phyloP scores from a whole-genome alignment of 2,797 vertebrate genomes.

The Lagorchestes hirsutus region DNA sequence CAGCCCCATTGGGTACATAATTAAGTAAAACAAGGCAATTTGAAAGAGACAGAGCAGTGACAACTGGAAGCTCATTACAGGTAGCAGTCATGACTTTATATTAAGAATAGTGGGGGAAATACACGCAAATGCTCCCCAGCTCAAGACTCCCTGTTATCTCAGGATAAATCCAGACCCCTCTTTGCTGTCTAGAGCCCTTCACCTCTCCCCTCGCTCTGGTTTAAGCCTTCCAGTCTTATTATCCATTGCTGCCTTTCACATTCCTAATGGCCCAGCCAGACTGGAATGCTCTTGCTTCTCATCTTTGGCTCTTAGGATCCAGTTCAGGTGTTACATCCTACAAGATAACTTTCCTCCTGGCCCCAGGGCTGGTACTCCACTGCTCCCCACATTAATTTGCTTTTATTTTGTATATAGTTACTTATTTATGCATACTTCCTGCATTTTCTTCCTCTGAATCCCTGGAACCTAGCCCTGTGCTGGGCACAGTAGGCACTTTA shows the following conservation, averaged over 20 bases:
- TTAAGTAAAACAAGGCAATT: not conserved
- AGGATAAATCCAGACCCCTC: not conserved
- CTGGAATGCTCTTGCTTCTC: not conserved
- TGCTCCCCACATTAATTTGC: not conserved
- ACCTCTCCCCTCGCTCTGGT: not conserved
- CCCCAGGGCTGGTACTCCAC: not conserved
- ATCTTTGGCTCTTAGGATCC: not conserved
- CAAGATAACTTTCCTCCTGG: not conserved
- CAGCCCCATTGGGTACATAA: not conserved
- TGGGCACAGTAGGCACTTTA: not conserved
- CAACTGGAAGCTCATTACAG: not conserved
- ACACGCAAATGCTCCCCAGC: not conserved
- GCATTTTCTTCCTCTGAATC: not conserved
- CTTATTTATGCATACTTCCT: not conserved
- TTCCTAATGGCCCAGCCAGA: not conserved
- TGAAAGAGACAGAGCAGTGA: not conserved
- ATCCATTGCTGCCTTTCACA: not conserved
- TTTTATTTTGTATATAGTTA: not conserved
- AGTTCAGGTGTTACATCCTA: not conserved
- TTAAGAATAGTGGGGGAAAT: not conserved
- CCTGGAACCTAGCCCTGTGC: not conserved
- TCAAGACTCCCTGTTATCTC: not conserved
- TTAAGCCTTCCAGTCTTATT: not conserved
- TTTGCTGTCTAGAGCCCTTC: not conserved
- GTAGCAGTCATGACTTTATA: not conserved